Evolutionary conservation across 1,140 invertebrate genomes (phyloP), one percentile per base, ranked within the genome.

Genomic region (Manduca sexta): DNA sequence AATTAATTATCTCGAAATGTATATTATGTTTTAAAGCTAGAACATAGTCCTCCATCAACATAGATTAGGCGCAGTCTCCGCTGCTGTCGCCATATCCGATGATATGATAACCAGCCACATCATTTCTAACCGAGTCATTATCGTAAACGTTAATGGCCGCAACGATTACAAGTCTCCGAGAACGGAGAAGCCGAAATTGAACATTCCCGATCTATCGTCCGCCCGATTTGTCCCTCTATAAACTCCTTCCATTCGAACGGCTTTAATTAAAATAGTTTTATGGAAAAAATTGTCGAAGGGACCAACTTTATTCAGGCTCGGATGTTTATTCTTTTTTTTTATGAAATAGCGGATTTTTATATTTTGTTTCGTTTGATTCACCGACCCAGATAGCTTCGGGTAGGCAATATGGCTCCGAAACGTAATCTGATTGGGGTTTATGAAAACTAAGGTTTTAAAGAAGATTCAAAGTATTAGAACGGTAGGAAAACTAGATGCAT

Each of bases 211-310:
- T 78, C 73, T 76, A 73, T 70, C 57, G 66, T 60, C 52, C 51
- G 60, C 56, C 65, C 67, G 71, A 75, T 74, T 67, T 64, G 66
- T 66, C 62, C 74, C 69, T 66, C 69, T 69, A 74, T 75, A 77
- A 81, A 74, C 68, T 78, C 69, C 75, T 75, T 74, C 68, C 69
- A 64, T 62, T 64, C 66, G 64, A 60, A 30, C 63, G 60, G 60
- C 52, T 71, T 82, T 82, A 78, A 82, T 79, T 82, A 82, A 82
- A 82, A 82, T 82, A 78, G 78, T 79, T 82, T 65, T 64, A 79
- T 64, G 55, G 60, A 65, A 79, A 82, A 77, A 76, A 77, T 69
- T 5, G 8, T 26, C 64, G 60, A 62, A 62, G 60, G 64, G 55
- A 55, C 49, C 46, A 63, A 70, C 62, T 65, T 67, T 56, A 69